Base-by-base conservation (phyloP, 2,888 invertebrate genomes). In the Athrips mouffetella region DNA sequence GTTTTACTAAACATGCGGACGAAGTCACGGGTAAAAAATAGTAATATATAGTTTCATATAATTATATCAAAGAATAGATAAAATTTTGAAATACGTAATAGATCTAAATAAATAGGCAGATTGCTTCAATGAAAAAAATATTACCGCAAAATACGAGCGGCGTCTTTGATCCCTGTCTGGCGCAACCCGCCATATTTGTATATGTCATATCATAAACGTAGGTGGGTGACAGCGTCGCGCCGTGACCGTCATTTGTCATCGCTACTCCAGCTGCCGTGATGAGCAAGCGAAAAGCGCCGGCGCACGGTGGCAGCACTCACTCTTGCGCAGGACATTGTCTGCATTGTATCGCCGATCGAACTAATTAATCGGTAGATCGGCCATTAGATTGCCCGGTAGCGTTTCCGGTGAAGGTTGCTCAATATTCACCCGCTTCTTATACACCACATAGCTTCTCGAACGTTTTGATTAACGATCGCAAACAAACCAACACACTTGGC, bases 281-380 rank as follows among this genome's bases (percentile, higher is more conserved):
- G 87, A 87, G 77, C 77, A 77, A 76, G 80, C 86, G 76, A 83
- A 87, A 84, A 21, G 37, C 37, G 20, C 37, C 21, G n/a, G 37
- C 37, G 21, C 37, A 37, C 71, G 10, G 13, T n/a, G 16, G 60
- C 62, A 27, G 27, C 15, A n/a, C 35, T 11, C 33, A 67, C 60
- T 54, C 59, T 63, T 64, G 65, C 67, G 65, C 71, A 73, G 78
- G 76, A 80, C 87, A 85, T 87, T 70, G 80, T 73, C 68, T 59
- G 79, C 81, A 87, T 88, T 82, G 85, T 80, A 75, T 66, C 59
- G 69, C 63, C 58, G 80, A 86, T 83, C 80, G 69, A 72, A 76
- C 82, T 84, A 88, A 88, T 88, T 87, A 87, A 86, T 80, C 81
- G 79, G 73, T 74, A 84, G 86, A 87, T 87, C 80, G 77, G 58